Evolutionary conservation across 2,888 invertebrate genomes (phyloP), one percentile per base, ranked within the genome.

Genomic region (Drosophila longiperda): DNA sequence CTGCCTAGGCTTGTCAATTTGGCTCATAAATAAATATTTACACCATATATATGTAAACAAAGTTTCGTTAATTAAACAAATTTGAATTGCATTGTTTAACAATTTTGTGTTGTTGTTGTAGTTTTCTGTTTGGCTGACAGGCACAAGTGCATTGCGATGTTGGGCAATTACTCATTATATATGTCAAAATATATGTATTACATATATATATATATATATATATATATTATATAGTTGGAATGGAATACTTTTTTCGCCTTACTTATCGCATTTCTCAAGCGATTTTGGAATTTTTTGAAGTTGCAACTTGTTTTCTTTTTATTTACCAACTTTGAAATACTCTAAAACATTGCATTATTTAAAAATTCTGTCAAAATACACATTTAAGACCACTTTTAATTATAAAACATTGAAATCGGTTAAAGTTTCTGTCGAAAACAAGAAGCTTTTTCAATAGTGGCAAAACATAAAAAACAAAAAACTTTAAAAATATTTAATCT

Each of bases 1-100:
- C 85, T 85, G 85, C 87, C 80, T 89, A 82, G 89, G 85, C 84
- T 84, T 85, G 89, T 85, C 85, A 86, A 68, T 63, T 54, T 40
- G 45, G 20, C 54, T 66, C 50, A 62, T 66, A 63, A 45, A 36
- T 36, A 59, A 65, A 53, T 49, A 36, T 69, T 32, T 42, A 8
- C 38, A 11, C 52, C 29, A 2, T 40, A 4, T 55, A 26, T 29
- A 15, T 34, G 55, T 29, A 12, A 33, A 55, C 38, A 66, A 66
- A 63, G 66, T 83, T 59, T 54, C 63, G 83, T 79, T 89, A 89
- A 84, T 84, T 84, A 89, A 84, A 87, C 72, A 81, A 87, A 89
- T 83, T 72, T 63, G 60, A 64, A 71, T 69, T 73, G 78, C 76
- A 89, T 89, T 84, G 87, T 84, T 78, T 61, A 53, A 79, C 33